Evolutionary conservation across 2,888 invertebrate genomes (phyloP).

Genomic region (Drosophila kuntzei): DNA sequence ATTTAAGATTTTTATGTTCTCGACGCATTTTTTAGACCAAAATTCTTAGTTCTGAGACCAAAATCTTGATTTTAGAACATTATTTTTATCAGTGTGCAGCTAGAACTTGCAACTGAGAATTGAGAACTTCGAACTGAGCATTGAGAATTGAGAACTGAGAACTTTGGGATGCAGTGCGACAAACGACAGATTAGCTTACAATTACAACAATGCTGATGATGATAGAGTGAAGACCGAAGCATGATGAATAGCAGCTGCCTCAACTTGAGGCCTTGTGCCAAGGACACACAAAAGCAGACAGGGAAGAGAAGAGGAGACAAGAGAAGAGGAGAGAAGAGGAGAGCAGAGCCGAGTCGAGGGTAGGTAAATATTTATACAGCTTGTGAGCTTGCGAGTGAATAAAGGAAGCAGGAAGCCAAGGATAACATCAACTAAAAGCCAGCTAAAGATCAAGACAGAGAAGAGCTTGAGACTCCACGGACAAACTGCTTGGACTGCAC

Average conservation of each 20-base stretch:
- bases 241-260: slow-evolving; percentile 53
- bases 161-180: slow-evolving; percentile 44
- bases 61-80: no score
- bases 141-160: slow-evolving; percentile 7
- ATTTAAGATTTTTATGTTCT: no score
- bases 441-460: slow-evolving; percentile 11
- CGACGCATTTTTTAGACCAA: no score
- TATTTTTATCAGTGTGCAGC: no score
- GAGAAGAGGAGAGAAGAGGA: neutral
- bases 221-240: slow-evolving; percentile 20
- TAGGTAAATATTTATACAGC: slow-evolving; percentile 56
- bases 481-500: slow-evolving; percentile 9
- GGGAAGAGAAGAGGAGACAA: neutral
- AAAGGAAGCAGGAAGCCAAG: slow-evolving; percentile 31
- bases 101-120: neutral
- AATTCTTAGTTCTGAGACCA: no score
- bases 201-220: slow-evolving; percentile 58
- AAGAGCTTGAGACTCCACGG: slow-evolving; percentile 1
- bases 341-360: neutral
- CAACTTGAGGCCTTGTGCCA: slow-evolving; percentile 14
- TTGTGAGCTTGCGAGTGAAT: slow-evolving; percentile 27
- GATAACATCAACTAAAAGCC: slow-evolving; percentile 28
- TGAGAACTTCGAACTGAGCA: slow-evolving; percentile 12
- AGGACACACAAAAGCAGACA: slow-evolving; percentile 23
- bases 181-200: slow-evolving; percentile 60